These are phyloP conservation scores for Darevskia mixta DNA, from an alignment of 2,797 vertebrate species.

Conservation along the genomic window DNA sequence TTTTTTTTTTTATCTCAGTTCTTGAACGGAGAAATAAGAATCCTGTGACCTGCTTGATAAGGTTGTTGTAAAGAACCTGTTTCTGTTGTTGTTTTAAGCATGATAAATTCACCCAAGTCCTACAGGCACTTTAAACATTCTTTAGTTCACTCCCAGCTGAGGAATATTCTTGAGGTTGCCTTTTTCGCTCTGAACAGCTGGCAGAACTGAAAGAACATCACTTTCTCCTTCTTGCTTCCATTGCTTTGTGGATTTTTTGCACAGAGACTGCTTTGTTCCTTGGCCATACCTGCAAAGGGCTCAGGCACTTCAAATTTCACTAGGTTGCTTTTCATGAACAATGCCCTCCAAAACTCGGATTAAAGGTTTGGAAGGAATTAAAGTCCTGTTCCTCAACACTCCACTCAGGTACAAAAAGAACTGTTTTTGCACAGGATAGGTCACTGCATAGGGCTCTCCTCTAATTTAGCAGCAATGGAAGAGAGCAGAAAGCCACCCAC, in stretches of 20 bases:
- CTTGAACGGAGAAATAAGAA: background rate
- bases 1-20: background rate
- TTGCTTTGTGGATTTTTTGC: background rate
- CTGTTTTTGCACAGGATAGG: background rate
- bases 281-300: background rate
- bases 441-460: background rate
- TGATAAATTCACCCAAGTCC: background rate
- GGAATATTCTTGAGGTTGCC: background rate
- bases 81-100: background rate
- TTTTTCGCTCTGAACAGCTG: background rate
- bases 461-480: constrained; percentile 4
- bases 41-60: background rate
- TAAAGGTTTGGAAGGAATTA: background rate
- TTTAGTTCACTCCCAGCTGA: background rate
- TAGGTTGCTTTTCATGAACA: background rate
- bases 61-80: background rate
- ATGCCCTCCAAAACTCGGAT: background rate
- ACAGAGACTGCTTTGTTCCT: background rate
- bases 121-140: background rate
- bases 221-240: background rate
- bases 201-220: background rate
- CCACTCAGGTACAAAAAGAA: background rate
- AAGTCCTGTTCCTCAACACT: background rate
- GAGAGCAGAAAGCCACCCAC: background rate
- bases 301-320: background rate